These are phyloP conservation scores for Agonopterix heracliana DNA, from an alignment of 2,888 invertebrate genomes.

Conservation along the genomic window DNA sequence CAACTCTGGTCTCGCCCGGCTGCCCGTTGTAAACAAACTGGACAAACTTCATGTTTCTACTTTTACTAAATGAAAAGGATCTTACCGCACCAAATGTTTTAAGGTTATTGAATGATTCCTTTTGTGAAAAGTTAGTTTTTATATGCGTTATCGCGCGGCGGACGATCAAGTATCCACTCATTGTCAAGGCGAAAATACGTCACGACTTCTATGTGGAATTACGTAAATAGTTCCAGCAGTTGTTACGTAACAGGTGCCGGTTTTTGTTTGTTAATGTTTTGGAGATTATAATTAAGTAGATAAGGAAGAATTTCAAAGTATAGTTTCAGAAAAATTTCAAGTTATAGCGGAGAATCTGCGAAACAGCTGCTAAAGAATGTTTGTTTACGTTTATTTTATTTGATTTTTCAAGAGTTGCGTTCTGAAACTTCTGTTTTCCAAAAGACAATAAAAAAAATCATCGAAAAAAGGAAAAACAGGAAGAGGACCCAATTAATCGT, in stretches of 20 bases:
- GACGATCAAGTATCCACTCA: constrained; percentile 30
- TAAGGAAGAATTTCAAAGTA: no score
- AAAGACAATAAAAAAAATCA: no score
- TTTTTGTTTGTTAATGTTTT: constrained; percentile 1
- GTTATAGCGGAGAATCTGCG: no score
- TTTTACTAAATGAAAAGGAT: constrained; percentile 37
- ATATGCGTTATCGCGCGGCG: constrained; percentile 33
- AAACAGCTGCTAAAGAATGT: no score
- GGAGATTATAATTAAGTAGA: background rate
- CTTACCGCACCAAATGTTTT: constrained; percentile 14
- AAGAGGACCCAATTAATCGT: no score
- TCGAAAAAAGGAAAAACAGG: no score
- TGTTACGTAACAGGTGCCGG: constrained; percentile 20
- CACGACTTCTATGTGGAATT: constrained; percentile 20
- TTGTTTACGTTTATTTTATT: no score
- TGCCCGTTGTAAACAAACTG: constrained; percentile 78
- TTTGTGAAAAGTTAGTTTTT: constrained; percentile 30
- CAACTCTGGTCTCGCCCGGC: constrained; percentile 79
- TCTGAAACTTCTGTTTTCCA: no score
- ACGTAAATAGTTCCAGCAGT: constrained; percentile 20
- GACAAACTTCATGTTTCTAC: constrained; percentile 80
- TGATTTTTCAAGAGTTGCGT: no score
- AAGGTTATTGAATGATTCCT: constrained; percentile 20
- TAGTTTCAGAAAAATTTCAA: no score
- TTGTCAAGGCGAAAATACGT: constrained; percentile 17